Percentiles rank a stretch among this genome's conserved stretches.
Evolutionary conservation across 2,797 vertebrate genomes (phyloP).

Genomic region (Tinamus major): DNA sequence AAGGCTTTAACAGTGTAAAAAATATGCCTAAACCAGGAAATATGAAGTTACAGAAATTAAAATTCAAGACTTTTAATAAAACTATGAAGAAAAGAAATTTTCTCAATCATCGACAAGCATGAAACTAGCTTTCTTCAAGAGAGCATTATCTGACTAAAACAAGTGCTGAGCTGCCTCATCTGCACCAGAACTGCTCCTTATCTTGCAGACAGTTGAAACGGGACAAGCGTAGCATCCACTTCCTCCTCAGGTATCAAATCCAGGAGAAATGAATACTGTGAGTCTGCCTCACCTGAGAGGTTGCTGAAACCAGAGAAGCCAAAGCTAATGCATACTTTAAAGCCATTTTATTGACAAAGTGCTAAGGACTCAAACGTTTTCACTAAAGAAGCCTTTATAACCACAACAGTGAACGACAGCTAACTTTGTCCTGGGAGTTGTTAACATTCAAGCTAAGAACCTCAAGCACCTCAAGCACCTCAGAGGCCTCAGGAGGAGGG

Average conservation of each 20-base stretch:
- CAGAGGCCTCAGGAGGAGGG: background rate
- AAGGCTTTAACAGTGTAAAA: background rate
- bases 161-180: background rate
- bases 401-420: background rate
- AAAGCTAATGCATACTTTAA: background rate
- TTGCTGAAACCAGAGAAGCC: background rate
- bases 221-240: background rate
- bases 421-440: background rate
- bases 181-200: background rate
- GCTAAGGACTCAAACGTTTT: fast-evolving
- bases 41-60: fast-evolving
- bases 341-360: fast-evolving
- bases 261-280: background rate
- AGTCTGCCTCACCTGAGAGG: background rate
- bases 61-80: background rate
- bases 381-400: background rate
- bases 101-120: background rate
- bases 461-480: background rate
- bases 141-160: fast-evolving
- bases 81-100: background rate
- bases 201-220: background rate
- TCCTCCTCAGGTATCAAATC: background rate
- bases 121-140: background rate
- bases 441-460: background rate
- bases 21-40: background rate